These are phyloP conservation scores for Macroglossus sobrinus DNA, from an alignment of 2,113 vertebrate species.

Conservation along the genomic window DNA sequence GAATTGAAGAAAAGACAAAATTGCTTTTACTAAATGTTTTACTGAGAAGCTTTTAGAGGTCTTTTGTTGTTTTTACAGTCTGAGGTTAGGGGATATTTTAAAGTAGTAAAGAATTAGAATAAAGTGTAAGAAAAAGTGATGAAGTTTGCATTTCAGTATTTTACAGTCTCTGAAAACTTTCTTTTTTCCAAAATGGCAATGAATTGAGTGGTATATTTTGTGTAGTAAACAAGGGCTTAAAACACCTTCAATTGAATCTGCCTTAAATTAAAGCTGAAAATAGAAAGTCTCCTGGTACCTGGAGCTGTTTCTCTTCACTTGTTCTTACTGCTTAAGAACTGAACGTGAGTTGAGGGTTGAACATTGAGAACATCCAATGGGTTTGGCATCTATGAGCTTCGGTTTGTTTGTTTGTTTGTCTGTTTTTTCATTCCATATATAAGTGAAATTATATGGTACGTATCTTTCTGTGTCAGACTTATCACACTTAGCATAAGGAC, in stretches of 20 bases:
- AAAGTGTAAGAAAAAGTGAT: not conserved
- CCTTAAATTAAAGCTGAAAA: conserved; percentile 8
- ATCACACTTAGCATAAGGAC: not conserved
- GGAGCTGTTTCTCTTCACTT: not conserved
- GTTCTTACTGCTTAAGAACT: not conserved
- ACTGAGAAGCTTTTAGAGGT: not conserved
- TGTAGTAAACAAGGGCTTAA: not conserved
- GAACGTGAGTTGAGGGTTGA: not conserved
- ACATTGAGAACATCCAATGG: not conserved
- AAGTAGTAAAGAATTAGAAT: conserved; percentile 28
- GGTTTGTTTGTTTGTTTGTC: not conserved
- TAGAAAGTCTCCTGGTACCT: not conserved
- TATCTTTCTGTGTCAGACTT: not conserved
- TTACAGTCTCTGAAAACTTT: not conserved
- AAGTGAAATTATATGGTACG: not conserved
- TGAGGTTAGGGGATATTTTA: conserved; percentile 8
- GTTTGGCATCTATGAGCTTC: not conserved
- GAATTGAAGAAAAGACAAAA: conserved; percentile 15
- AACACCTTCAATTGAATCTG: not conserved
- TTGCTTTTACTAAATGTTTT: conserved; percentile 27
- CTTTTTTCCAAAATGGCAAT: not conserved
- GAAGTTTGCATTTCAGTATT: conserved; percentile 4
- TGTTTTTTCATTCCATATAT: not conserved
- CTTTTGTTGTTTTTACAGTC: not conserved
- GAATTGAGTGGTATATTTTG: not conserved